Percentiles rank a stretch among this genome's conserved stretches.
Evolutionary conservation across 2,888 invertebrate genomes (phyloP).

Genomic region (Machimus rusticus): DNA sequence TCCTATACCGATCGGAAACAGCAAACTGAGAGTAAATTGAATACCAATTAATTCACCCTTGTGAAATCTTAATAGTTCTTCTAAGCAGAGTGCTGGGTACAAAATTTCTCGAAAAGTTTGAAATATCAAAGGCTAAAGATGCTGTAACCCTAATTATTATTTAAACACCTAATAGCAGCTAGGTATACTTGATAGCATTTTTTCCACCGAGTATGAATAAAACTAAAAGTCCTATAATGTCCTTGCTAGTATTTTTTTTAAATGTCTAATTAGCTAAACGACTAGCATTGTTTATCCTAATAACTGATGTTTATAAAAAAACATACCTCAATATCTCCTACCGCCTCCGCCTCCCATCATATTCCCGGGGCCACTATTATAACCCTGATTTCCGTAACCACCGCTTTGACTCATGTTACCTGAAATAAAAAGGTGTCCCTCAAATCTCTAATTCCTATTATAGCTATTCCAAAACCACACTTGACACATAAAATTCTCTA

Average conservation of each 20-base stretch:
- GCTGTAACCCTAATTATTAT: not conserved
- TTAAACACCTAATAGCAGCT: not conserved
- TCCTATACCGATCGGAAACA: not conserved
- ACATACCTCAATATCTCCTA: constrained; percentile 49
- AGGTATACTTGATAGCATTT: not conserved
- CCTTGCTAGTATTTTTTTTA: constrained; percentile 9
- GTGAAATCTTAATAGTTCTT: not conserved
- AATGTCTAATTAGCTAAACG: not conserved
- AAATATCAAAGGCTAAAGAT: constrained; percentile 1
- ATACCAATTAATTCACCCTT: not conserved
- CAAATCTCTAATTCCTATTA: constrained; percentile 33
- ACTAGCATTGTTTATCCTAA: constrained; percentile 32
- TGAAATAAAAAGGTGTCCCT: constrained; percentile 42
- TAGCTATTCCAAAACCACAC: constrained; percentile 9
- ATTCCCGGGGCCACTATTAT: constrained; percentile 50
- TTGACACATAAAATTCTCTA: not conserved
- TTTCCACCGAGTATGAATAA: constrained; percentile 39
- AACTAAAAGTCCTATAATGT: constrained; percentile 27
- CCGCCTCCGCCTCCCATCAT: constrained; percentile 50
- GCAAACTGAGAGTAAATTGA: not conserved
- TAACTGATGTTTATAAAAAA: not conserved
- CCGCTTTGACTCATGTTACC: constrained; percentile 49
- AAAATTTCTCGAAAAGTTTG: not conserved
- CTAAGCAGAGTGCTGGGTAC: not conserved
- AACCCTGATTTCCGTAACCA: constrained; percentile 48